Base-by-base conservation (phyloP, 2,888 invertebrate species). In the Acholoe squamosa region DNA sequence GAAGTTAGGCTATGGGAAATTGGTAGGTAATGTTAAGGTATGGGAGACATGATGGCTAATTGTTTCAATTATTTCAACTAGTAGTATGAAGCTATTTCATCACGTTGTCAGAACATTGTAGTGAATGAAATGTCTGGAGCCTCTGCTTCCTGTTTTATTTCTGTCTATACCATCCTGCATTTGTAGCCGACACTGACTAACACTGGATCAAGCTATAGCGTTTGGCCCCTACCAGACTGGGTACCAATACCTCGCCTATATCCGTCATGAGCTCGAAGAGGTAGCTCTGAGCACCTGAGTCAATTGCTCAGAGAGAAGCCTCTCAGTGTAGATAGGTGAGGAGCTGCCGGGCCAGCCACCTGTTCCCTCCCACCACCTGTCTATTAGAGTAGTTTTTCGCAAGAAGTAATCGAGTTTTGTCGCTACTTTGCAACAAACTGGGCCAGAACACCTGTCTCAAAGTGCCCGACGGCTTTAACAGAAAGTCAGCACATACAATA, bases 331-430 rank as follows among this genome's bases (percentile, higher is more conserved):
- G 61, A 0, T 61, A 61, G n/a, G 61, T 61, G 19, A 43, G 61
- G 61, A 19, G 61, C 61, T n/a, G n/a, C 14, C 61, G n/a, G 61
- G 61, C 61, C n/a, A n/a, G n/a, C 61, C 61, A 61, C 61, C 61
- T 61, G 61, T 19, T 61, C 61, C 61, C n/a, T 7, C 19, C 61
- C n/a, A 19, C 61, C 61, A 61, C n/a, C 61, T 61, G 61, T 61
- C 61, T n/a, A 61, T n/a, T 61, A 61, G 61, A 19, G 12, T 61
- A 61, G 61, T 61, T 61, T 61, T n/a, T 61, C 14, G 61, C 61
- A 61, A 61, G 61, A n/a, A 61, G 22, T 61, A 61, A 61, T 61
- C 19, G 61, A 61, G 19, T 61, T 61, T 61, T 61, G 61, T 3
- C 19, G 19, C 61, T 61, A 61, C 61, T 61, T 61, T 61, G n/a